Conservation (phyloP, 2,113 vertebrate genomes). For the Callionymus lyra region DNA sequence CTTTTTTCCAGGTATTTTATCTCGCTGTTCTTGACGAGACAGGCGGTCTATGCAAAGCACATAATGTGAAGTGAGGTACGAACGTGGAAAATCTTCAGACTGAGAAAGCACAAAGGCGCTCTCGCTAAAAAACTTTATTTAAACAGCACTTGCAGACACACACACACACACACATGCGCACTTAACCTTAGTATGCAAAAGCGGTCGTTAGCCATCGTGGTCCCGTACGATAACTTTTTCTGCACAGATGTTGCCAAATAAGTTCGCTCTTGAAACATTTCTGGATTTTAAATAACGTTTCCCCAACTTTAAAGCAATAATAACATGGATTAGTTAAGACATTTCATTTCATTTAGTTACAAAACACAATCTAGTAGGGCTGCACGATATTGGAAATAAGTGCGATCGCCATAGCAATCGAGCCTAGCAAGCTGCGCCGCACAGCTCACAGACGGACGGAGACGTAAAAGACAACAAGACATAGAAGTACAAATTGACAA, state of each 20-base stretch:
- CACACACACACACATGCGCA: slow-evolving; percentile 29
- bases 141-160: slow-evolving; percentile 36
- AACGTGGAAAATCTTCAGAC: slow-evolving; percentile 25
- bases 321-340: no score
- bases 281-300: no score
- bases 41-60: slow-evolving; percentile 65
- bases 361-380: no score
- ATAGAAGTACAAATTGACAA: no score
- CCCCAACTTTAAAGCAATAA: no score
- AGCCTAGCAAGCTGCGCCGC: no score
- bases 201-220: slow-evolving; percentile 37
- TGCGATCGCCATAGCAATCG: no score
- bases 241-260: not conserved
- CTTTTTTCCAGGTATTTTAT: slow-evolving; percentile 50
- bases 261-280: no score
- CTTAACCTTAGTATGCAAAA: slow-evolving; percentile 38
- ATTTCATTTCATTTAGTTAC: no score
- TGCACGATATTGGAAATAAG: no score
- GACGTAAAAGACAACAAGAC: no score
- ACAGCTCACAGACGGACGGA: no score
- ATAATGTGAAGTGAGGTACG: slow-evolving; percentile 52
- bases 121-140: slow-evolving; percentile 32
- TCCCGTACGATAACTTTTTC: slow-evolving; percentile 3
- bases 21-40: slow-evolving; percentile 38
- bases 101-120: slow-evolving; percentile 45